A percentile compares a stretch with the other conserved stretches of the same genome.
These are phyloP conservation scores for Biston betularia DNA, from an alignment of 2,888 invertebrate species.

Conservation along the genomic window DNA sequence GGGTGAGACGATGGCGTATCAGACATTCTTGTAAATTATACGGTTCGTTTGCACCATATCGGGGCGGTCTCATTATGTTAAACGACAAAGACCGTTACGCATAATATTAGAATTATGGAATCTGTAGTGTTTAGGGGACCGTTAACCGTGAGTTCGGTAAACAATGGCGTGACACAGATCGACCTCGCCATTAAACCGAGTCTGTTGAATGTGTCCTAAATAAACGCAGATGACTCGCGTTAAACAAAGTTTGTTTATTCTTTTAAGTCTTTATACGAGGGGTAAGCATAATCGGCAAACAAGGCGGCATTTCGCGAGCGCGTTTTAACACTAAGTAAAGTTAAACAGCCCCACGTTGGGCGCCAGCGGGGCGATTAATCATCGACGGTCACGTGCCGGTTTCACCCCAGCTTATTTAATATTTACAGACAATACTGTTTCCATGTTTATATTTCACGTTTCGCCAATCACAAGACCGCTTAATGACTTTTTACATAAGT, in stretches of 20 bases:
- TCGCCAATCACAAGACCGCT: slow-evolving; percentile 54
- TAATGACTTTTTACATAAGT: slow-evolving; percentile 34
- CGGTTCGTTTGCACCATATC: slow-evolving; percentile 43
- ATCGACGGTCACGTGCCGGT: slow-evolving; percentile 47
- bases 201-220: slow-evolving; percentile 54
- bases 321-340: slow-evolving; percentile 45
- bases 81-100: slow-evolving; percentile 67
- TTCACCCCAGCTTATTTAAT: slow-evolving; percentile 42
- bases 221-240: slow-evolving; percentile 49
- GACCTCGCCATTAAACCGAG: slow-evolving; percentile 47
- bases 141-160: slow-evolving; percentile 57
- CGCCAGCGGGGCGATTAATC: slow-evolving; percentile 50
- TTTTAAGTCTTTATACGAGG: slow-evolving; percentile 44
- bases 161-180: slow-evolving; percentile 53
- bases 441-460: slow-evolving; percentile 66
- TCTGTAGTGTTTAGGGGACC: slow-evolving; percentile 57
- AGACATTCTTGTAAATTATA: slow-evolving; percentile 51
- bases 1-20: slow-evolving; percentile 56
- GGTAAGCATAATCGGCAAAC: slow-evolving; percentile 52
- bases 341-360: slow-evolving; percentile 52
- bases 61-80: slow-evolving; percentile 56
- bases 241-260: slow-evolving; percentile 50
- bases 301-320: slow-evolving; percentile 54
- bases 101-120: slow-evolving; percentile 62
- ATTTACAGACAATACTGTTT: slow-evolving; percentile 54